Evolutionary conservation across 2,888 invertebrate genomes (phyloP), one percentile per base, ranked within the genome.

Genomic region (Apamea crenata): DNA sequence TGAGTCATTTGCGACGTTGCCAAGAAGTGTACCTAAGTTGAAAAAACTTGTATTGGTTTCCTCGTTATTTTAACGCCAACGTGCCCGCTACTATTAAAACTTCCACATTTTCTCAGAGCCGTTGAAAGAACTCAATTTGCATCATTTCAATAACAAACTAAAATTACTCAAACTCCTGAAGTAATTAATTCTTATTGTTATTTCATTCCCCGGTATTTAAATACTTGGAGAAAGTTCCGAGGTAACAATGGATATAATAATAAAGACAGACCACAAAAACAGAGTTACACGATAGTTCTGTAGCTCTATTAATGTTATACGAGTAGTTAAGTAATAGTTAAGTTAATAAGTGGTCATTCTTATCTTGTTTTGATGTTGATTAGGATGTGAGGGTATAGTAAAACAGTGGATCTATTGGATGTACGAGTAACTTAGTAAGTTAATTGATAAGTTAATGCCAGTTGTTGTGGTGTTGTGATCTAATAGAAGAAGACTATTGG

Each of bases 191-290:
- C 25, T 66, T 61, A 83, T 77, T 77, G 77, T 83, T 71, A 56
- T 68, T 44, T 66, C 18, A 67, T 82, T 75, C 10, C 16, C 21
- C 70, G 59, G 50, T 66, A 77, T 81, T 81, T 32, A 82, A 71
- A 82, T 77, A 44, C 40, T 77, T 50, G 0, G 25, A 14, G 44
- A 68, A 77, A 77, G 59, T 81, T 66, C 16, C 47, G 32, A 29
- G 59, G 50, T 53, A 71, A 82, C 82, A 81, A 71, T 61, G n/a
- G 66, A 50, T 18, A 61, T 61, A 18, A 47, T 65, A 76, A 67
- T 67, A 61, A 67, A 80, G 47, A 61, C 16, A 25, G n/a, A 44
- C n/a, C 18, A 71, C 36, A 25, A 29, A 67, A 77, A 71, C 59
- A 29, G 71, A 82, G 61, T 77, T 56, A 21, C 50, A 0, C 1